phyloP scores from a whole-genome alignment of 1,140 invertebrate species.

The roundworm (Caenorhabditis elegans) region DNA sequence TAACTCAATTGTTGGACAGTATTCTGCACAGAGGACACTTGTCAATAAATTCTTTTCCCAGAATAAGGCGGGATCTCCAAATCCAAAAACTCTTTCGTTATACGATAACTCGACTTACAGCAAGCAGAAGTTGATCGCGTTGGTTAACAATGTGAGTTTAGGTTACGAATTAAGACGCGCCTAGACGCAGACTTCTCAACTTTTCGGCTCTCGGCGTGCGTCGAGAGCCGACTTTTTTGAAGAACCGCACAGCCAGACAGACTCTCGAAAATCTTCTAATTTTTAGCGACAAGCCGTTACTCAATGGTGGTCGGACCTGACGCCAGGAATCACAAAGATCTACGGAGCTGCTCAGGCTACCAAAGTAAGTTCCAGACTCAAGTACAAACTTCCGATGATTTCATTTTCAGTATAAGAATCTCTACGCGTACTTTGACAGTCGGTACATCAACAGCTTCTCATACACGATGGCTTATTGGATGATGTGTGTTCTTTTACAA shows the following conservation, averaged over 20 bases:
- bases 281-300: background rate
- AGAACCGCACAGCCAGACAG: too few relatives aligned
- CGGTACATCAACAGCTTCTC: slow-evolving; percentile 1
- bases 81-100: background rate
- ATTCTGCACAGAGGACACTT: background rate
- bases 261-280: too few relatives aligned
- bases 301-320: background rate
- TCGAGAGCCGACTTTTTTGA: too few relatives aligned
- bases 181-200: too few relatives aligned
- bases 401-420: slow-evolving; percentile 9
- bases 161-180: too few relatives aligned
- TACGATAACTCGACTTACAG: slow-evolving; percentile 27
- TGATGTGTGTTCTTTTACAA: background rate
- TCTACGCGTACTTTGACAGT: slow-evolving; percentile 20
- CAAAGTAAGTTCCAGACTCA: too few relatives aligned
- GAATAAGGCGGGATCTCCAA: background rate
- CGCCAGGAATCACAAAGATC: background rate
- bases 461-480: background rate
- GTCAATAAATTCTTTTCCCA: background rate
- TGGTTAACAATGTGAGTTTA: background rate
- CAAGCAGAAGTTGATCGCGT: background rate
- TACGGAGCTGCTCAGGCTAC: background rate
- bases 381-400: too few relatives aligned
- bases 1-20: background rate
- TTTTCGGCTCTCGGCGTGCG: too few relatives aligned